Evolutionary conservation across 2,888 invertebrate genomes (phyloP).

Genomic region (Gymnocheta viridis): DNA sequence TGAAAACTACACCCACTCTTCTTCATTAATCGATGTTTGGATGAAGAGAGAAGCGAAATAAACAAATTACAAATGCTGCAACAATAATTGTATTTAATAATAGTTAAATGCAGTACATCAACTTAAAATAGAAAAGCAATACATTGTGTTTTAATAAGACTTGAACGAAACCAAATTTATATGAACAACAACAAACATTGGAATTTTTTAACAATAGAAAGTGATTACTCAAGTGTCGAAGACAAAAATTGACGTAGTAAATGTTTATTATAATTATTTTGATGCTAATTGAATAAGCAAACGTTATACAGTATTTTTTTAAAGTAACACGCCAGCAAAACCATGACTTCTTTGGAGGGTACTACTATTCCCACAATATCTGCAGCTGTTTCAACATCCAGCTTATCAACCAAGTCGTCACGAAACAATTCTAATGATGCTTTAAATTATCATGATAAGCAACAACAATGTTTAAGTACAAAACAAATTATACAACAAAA

Average conservation of each 20-base stretch:
- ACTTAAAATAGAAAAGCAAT: slow-evolving; percentile 50
- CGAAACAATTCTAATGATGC: slow-evolving; percentile 45
- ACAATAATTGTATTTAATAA: slow-evolving; percentile 33
- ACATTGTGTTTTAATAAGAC: slow-evolving; percentile 20
- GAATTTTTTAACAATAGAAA: slow-evolving; percentile 57
- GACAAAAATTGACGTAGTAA: slow-evolving; percentile 33
- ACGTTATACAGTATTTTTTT: not conserved
- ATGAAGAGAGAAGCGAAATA: slow-evolving; percentile 11
- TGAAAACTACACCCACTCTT: slow-evolving; percentile 66
- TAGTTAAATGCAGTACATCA: slow-evolving; percentile 21
- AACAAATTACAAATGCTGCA: slow-evolving; percentile 18
- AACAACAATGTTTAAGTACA: slow-evolving; percentile 59
- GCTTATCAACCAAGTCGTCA: slow-evolving; percentile 49
- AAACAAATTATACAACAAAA: slow-evolving; percentile 79
- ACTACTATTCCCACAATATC: slow-evolving; percentile 73
- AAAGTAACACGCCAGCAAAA: slow-evolving; percentile 26
- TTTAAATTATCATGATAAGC: slow-evolving; percentile 34
- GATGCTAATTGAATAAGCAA: slow-evolving; percentile 11
- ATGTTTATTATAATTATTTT: not conserved
- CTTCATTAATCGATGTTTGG: slow-evolving; percentile 6
- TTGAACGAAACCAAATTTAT: slow-evolving; percentile 9
- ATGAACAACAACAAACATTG: slow-evolving; percentile 21
- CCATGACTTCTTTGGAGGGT: slow-evolving; percentile 60
- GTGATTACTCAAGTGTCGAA: slow-evolving; percentile 54
- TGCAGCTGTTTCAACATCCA: slow-evolving; percentile 71